Evolutionary conservation across 1,140 invertebrate genomes (phyloP), one percentile per base, ranked within the genome.

Genomic region (Hycleus phaleratus): DNA sequence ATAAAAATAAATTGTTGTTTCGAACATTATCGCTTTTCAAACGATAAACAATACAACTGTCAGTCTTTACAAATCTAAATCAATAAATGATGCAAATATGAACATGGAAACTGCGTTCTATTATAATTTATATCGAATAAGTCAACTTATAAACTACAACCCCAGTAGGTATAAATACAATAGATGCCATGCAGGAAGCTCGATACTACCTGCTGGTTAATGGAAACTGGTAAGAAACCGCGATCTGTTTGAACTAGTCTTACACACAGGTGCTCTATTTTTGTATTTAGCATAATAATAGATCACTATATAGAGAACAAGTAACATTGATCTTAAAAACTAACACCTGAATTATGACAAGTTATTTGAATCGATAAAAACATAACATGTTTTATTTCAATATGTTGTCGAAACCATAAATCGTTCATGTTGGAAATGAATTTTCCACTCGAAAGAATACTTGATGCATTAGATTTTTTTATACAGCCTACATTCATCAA

Each of bases 381-480:
- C 50, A 53, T 32, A 42, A 53, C n/a, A 51, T 32, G 46, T 44
- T 26, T 45, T 53, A 38, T 38, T 53, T n/a, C 10, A 38, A 24
- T 46, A 11, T 42, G 38, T 53, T 45, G 11, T 3, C 45, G 9
- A 46, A 53, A 32, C n/a, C 44, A 53, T 53, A 45, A 53, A 53
- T 53, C 51, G 51, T 53, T 26, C 44, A 53, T 26, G 51, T 53
- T 53, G 43, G 51, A 12, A 53, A 26, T 42, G 51, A 53, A 53
- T 53, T 53, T 53, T 53, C 51, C 51, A 32, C 46, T 53, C 45
- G 51, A 53, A 53, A 10, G 39, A 42, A 53, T 45, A 44, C 51
- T 38, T 53, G 51, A 53, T 53, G 18, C 51, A 53, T 53, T 53
- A 32, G 42, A 38, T 26, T 53, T 53, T 52, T 53, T 53, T 53